Conservation (phyloP, 35 echinoderm and acorn worm species). For the Acanthaster planci region DNA sequence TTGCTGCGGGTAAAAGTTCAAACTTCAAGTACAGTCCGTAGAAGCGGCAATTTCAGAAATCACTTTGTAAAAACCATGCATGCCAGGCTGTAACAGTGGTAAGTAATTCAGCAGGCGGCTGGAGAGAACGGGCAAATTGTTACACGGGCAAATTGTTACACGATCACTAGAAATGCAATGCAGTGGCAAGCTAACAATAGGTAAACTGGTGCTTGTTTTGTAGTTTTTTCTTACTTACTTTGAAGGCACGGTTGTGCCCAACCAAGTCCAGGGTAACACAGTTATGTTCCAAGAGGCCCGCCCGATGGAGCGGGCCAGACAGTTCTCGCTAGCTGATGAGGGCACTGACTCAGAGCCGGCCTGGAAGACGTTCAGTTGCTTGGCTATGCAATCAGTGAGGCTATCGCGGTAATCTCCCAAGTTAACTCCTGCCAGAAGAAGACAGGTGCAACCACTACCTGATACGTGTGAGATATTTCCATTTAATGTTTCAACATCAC, state of each 20-base stretch:
- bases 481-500: slow-evolving; percentile 17
- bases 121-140: too few relatives aligned
- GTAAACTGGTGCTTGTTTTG: too few relatives aligned
- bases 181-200: too few relatives aligned
- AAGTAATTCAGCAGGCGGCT: too few relatives aligned
- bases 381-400: slow-evolving; percentile 10
- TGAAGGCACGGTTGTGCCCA: slow-evolving; percentile 8
- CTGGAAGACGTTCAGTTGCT: slow-evolving; percentile 9
- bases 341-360: neutral
- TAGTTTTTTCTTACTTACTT: neutral
- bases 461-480: slow-evolving; percentile 19
- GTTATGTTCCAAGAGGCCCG: slow-evolving; percentile 18
- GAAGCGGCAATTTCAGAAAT: too few relatives aligned
- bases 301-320: neutral
- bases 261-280: neutral
- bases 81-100: too few relatives aligned
- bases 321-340: neutral
- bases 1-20: too few relatives aligned
- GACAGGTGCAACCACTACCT: slow-evolving; percentile 29
- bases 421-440: slow-evolving; percentile 10
- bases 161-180: too few relatives aligned
- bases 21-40: too few relatives aligned
- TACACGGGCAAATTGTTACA: too few relatives aligned
- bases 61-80: too few relatives aligned
- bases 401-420: slow-evolving; percentile 26